Evolutionary conservation across 2,797 vertebrate species (phyloP), one percentile per base, ranked within the genome.

Genomic region (Epinephelus malabaricus): DNA sequence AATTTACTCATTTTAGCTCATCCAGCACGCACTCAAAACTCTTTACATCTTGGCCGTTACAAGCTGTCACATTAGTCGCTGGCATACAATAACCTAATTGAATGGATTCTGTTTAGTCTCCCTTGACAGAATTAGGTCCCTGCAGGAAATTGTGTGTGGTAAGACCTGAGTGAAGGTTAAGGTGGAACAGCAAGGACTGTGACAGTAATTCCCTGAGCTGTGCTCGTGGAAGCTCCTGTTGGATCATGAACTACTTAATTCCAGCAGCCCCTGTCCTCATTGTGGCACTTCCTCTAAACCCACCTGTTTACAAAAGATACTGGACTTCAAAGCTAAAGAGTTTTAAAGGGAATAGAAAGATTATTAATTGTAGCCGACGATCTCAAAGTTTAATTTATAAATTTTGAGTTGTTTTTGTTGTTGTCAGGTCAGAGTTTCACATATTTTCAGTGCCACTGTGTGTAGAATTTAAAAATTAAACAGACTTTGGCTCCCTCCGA

Each of bases 141-240:
- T 40, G 60, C 87, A 92, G 92, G 93, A 95, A 94, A 94, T 81
- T 71, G 46, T 83, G 89, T 92, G 93, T 78, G 82, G 76, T 93
- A 93, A 93, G 83, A 93, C 86, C 76, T 84, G 73, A 81, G 78
- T 64, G 76, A 91, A 76, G 82, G 88, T 93, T 94, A 91, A 93
- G 86, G 79, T 90, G 87, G 82, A 95, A 93, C 88, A 94, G 68
- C 84, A 86, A 84, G 83, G 82, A 82, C 89, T 76, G 73, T 93
- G 93, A 90, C 94, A 93, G 94, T 95, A 95, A 96, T 95, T 95
- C 95, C 93, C 85, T 95, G 92, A 95, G 89, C 93, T 92, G 87
- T 89, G 51, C 91, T 92, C 90, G 92, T 88, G 83, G 82, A 92
- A 86, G 90, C 77, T 92, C 85, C 79, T 73, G 65, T 50, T 85